phyloP scores from a whole-genome alignment of 2,888 invertebrate genomes.

The Mamestra brassicae region DNA sequence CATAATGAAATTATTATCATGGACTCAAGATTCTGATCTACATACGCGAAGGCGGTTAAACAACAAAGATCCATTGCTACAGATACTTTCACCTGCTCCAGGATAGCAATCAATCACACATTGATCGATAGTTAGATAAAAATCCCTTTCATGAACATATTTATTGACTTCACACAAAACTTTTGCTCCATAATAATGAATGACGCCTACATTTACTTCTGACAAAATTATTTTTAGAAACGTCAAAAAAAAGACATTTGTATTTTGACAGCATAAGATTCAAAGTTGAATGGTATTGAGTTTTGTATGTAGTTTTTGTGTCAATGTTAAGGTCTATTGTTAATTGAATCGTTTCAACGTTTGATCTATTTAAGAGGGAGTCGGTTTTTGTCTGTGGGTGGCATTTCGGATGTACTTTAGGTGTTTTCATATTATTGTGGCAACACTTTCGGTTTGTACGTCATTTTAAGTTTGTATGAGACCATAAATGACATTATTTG shows the following conservation, averaged over 20 bases:
- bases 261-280: constrained; percentile 31
- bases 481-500: constrained; percentile 35
- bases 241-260: not conserved
- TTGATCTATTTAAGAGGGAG: constrained; percentile 74
- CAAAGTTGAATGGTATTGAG: constrained; percentile 34
- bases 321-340: constrained; percentile 75
- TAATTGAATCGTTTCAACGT: constrained; percentile 80
- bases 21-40: constrained; percentile 42
- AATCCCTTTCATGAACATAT: constrained; percentile 68
- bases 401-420: constrained; percentile 59
- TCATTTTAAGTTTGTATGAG: constrained; percentile 49
- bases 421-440: constrained; percentile 58
- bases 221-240: constrained; percentile 36
- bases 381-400: constrained; percentile 73
- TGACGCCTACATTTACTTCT: constrained; percentile 62
- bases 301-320: constrained; percentile 64
- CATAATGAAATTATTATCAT: constrained; percentile 43
- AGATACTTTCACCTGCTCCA: constrained; percentile 77
- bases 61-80: constrained; percentile 66
- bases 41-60: constrained; percentile 61
- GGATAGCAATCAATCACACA: constrained; percentile 78
- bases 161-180: constrained; percentile 71
- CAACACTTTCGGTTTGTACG: constrained; percentile 50
- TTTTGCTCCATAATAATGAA: constrained; percentile 71
- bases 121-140: constrained; percentile 77